Evolutionary conservation across 1,140 invertebrate genomes (phyloP).

Genomic region (Whitmania pigra): DNA sequence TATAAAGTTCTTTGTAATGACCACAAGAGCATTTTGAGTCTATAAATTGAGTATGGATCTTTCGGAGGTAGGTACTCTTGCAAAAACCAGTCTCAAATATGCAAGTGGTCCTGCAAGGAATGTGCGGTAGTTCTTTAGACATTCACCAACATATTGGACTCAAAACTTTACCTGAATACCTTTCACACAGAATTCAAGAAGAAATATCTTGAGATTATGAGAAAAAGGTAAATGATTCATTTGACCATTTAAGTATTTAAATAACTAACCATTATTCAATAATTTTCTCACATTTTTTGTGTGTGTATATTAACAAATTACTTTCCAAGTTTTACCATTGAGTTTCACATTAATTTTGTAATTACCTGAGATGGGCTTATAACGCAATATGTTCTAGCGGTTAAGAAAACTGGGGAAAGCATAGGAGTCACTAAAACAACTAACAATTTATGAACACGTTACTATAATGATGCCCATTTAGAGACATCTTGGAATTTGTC

Average conservation of each 20-base stretch:
- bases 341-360: no score
- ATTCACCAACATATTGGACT: slow-evolving; percentile 41
- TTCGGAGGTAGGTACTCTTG: slow-evolving; percentile 47
- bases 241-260: not conserved
- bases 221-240: slow-evolving; percentile 28
- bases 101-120: slow-evolving; percentile 49
- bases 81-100: slow-evolving; percentile 40
- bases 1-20: slow-evolving; percentile 50
- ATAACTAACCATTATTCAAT: not conserved
- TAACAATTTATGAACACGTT: no score
- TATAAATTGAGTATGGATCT: slow-evolving; percentile 54
- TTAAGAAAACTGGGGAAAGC: no score
- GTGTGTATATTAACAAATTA: no score
- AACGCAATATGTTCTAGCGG: no score
- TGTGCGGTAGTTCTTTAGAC: slow-evolving; percentile 46
- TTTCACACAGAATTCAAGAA: slow-evolving; percentile 28
- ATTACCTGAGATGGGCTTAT: no score
- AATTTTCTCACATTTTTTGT: slow-evolving; percentile 6
- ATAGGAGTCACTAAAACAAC: no score
- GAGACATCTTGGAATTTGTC: no score
- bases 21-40: slow-evolving; percentile 52
- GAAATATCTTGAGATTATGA: slow-evolving; percentile 32
- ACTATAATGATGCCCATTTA: no score
- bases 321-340: no score
- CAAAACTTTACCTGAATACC: slow-evolving; percentile 26